Conservation (phyloP, 2,113 vertebrate genomes). For the Rissa tridactyla region DNA sequence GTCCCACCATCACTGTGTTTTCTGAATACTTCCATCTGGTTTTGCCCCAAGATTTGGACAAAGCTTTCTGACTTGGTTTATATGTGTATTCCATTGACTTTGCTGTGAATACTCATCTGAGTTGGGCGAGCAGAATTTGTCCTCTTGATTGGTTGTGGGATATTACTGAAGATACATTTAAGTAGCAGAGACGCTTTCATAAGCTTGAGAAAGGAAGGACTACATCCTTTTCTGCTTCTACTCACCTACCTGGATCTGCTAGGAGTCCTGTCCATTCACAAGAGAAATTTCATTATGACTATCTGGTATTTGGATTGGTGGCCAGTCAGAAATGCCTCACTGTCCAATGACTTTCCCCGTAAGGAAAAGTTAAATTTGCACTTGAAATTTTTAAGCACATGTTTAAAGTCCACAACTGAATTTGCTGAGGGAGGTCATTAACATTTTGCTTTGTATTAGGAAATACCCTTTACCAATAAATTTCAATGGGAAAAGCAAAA, state of each 20-base stretch:
- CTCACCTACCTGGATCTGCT: background rate
- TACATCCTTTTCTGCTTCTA: background rate
- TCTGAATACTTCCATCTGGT: background rate
- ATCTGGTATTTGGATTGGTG: background rate
- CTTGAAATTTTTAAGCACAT: background rate
- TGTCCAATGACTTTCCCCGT: background rate
- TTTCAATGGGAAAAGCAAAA: background rate
- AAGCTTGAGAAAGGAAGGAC: background rate
- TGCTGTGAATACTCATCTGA: background rate
- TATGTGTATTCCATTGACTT: background rate
- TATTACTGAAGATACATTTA: background rate
- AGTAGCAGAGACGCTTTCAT: background rate
- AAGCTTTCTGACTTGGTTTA: background rate
- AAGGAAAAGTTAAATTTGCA: slow-evolving; percentile 11
- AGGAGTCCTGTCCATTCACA: background rate
- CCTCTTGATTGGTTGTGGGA: background rate
- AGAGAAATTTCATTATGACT: background rate
- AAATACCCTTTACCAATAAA: background rate
- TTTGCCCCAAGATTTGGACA: background rate
- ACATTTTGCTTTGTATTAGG: background rate
- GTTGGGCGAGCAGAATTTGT: background rate
- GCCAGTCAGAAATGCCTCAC: background rate
- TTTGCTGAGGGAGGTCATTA: slow-evolving; percentile 15
- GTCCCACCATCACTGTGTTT: background rate
- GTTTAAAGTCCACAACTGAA: background rate